Percentiles rank a stretch among this genome's conserved stretches.
Evolutionary conservation across 1,140 invertebrate genomes (phyloP).

Genomic region (Drosophila sproati): DNA sequence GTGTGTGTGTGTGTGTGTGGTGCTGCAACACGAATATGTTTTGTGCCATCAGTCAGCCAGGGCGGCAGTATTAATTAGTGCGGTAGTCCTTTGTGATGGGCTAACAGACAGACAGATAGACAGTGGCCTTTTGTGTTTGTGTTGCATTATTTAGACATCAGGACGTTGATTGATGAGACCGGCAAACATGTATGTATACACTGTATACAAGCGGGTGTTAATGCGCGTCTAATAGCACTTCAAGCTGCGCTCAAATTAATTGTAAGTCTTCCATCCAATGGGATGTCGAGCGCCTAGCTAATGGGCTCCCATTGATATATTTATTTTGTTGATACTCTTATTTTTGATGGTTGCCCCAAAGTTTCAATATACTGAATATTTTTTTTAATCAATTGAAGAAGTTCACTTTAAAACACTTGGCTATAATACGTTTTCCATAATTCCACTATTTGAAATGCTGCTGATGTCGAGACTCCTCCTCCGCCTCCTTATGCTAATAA

Average conservation of each 20-base stretch:
- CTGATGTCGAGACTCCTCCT: no score
- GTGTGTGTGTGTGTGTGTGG: slow-evolving; percentile 49
- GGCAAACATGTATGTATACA: slow-evolving; percentile 3
- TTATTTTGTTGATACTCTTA: no score
- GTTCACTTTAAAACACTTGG: no score
- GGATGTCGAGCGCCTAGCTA: neutral
- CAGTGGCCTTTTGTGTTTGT: slow-evolving; percentile 39
- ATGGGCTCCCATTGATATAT: neutral
- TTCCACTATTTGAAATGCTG: no score
- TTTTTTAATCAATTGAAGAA: no score
- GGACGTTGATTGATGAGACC: slow-evolving; percentile 72
- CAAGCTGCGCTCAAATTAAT: slow-evolving; percentile 43
- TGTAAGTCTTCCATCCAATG: slow-evolving; percentile 12
- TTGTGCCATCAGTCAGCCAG: slow-evolving; percentile 42
- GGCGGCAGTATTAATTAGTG: slow-evolving; percentile 78
- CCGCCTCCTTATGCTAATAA: no score
- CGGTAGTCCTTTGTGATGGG: slow-evolving; percentile 75
- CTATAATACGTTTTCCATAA: no score
- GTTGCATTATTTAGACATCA: slow-evolving; percentile 78
- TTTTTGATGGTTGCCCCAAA: no score
- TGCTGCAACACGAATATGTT: slow-evolving; percentile 57
- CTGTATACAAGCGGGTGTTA: slow-evolving; percentile 48
- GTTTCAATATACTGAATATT: neutral
- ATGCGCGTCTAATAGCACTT: slow-evolving; percentile 61
- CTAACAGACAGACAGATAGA: slow-evolving; percentile 17